Percentiles rank a stretch among this genome's conserved stretches.
These are phyloP conservation scores for Magallana ariakensis DNA, from an alignment of 1,140 invertebrate species.

Conservation along the genomic window DNA sequence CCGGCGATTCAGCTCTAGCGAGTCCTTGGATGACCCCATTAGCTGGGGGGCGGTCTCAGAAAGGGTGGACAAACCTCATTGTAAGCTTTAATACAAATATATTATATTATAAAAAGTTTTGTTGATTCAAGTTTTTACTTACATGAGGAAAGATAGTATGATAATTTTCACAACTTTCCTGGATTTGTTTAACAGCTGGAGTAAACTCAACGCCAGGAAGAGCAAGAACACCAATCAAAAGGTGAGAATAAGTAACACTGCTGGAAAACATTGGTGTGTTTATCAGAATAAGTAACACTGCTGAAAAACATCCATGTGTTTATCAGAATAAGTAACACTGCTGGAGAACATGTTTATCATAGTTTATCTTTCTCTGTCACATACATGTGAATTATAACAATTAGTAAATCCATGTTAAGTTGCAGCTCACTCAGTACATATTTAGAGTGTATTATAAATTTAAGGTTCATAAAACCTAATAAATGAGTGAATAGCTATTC, in stretches of 20 bases:
- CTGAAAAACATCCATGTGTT: background rate
- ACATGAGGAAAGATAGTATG: no score
- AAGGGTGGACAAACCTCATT: slow-evolving; percentile 64
- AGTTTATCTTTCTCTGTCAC: no score
- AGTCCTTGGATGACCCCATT: slow-evolving; percentile 74
- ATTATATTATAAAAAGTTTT: no score
- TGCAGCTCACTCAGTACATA: no score
- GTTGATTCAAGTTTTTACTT: no score
- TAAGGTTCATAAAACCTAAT: no score
- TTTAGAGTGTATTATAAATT: no score
- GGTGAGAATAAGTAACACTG: slow-evolving; percentile 30
- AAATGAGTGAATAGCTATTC: no score
- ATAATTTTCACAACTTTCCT: no score
- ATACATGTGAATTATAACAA: no score
- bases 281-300: background rate
- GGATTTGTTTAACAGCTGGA: slow-evolving; percentile 13
- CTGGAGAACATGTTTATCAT: background rate
- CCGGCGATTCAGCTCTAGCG: slow-evolving; percentile 72
- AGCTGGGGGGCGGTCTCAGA: slow-evolving; percentile 76
- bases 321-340: background rate
- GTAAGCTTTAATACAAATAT: background rate
- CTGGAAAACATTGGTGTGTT: background rate
- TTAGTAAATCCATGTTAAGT: no score
- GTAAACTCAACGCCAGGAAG: slow-evolving; percentile 40
- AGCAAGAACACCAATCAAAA: slow-evolving; percentile 54